Conservation (phyloP, 2,113 vertebrate genomes). For the Atrichornis clamosus region DNA sequence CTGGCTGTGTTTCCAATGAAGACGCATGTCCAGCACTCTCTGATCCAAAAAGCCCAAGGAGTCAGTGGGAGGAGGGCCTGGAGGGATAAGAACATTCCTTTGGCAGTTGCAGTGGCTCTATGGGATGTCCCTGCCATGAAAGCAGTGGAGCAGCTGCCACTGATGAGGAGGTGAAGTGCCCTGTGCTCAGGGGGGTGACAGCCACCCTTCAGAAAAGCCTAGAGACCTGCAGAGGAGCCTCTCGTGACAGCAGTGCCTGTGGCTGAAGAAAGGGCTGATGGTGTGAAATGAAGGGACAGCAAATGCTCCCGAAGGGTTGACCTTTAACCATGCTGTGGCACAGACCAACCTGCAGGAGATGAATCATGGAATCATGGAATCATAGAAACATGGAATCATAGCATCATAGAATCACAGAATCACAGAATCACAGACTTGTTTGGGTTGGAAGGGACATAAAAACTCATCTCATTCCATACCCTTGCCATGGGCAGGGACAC, state of each 20-base stretch:
- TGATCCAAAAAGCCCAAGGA: neutral
- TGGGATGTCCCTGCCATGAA: neutral
- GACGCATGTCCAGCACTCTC: fast-evolving
- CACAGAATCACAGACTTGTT: neutral
- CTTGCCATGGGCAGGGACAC: neutral
- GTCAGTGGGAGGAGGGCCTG: neutral
- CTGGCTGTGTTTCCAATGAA: neutral
- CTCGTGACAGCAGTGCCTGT: neutral
- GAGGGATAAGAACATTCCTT: neutral
- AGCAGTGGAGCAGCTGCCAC: neutral
- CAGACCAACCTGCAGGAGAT: neutral
- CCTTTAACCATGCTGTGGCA: neutral
- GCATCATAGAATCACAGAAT: neutral
- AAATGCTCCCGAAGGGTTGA: neutral
- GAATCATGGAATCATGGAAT: neutral
- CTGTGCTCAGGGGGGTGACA: neutral
- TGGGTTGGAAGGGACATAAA: neutral
- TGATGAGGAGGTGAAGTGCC: neutral
- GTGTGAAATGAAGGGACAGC: neutral
- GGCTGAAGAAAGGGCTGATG: neutral
- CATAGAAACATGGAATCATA: neutral
- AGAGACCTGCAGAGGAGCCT: neutral
- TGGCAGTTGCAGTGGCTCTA: neutral
- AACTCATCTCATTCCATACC: neutral
- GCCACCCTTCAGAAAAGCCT: neutral